Evolutionary conservation across 35 echinoderm and acorn worm genomes (phyloP), one percentile per base, ranked within the genome.

Genomic region (Ophiothrix spiculata): DNA sequence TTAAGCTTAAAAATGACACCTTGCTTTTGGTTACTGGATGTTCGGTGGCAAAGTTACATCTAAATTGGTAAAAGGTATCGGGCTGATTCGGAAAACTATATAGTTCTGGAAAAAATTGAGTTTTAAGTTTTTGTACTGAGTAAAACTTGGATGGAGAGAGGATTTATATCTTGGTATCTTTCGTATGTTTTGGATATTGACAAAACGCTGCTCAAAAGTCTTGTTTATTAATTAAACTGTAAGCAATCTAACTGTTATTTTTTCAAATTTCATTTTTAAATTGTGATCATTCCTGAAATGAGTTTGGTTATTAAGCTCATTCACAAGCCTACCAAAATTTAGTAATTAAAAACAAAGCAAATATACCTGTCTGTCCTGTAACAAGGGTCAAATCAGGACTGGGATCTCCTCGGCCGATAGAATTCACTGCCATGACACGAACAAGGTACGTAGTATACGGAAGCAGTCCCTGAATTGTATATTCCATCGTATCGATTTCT

Each of bases 351-450:
- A 80, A 32, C 32, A 56, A 31, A 17, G 32, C 31, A 39, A 32
- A 38, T 85, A 88, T 90, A 99, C 96, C 92, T 13, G 91, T 56
- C 79, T 99, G 85, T 76, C 92, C 96, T 4, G 96, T 99, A 14
- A 40, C 91, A 12, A 84, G 83, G 1, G 39, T 78, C 36, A 90
- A 80, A 28, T 85, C 86, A 8, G 23, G 36, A 80, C 96, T 99
- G 1, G 92, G 46, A 35, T 91, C 81, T 79, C 96, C 92, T 25
- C 83, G 79, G 23, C 96, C 96, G 31, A 99, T 99, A 25, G 76
- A 84, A 81, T 99, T 99, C 0, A 94, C 92, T 33, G 92, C 96
- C n/a, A 82, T 46, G 28, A 99, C 79, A 38, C 60, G 83, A 8
- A 99, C 88, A 6, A 75, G 37, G 56, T 99, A 99, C 46, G 88